These are phyloP conservation scores for Seira musarum DNA, from an alignment of 2,888 invertebrate genomes.

Conservation along the genomic window DNA sequence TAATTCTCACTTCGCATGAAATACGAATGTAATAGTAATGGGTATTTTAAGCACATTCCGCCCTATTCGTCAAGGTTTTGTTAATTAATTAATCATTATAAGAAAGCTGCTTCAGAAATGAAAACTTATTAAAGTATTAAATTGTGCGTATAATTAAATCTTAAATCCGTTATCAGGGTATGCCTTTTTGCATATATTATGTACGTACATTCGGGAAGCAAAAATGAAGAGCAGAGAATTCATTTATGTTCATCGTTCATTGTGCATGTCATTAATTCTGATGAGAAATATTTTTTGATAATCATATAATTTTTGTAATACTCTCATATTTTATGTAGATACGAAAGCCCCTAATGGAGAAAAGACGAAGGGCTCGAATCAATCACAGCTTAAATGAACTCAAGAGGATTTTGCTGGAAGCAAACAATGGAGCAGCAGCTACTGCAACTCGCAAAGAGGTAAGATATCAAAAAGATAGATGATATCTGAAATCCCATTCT, in stretches of 20 bases:
- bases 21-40: too few relatives aligned
- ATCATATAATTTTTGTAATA: constrained; percentile 10
- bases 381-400: constrained; percentile 76
- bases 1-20: too few relatives aligned
- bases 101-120: too few relatives aligned
- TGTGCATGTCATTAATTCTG: constrained; percentile 19
- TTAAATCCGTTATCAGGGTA: too few relatives aligned
- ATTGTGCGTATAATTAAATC: too few relatives aligned
- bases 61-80: too few relatives aligned
- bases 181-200: too few relatives aligned
- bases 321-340: constrained; percentile 69
- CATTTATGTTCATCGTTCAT: background rate
- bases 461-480: constrained; percentile 68
- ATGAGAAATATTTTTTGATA: constrained; percentile 21
- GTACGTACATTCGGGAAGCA: too few relatives aligned
- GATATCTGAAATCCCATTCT: background rate
- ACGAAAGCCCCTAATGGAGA: constrained; percentile 76
- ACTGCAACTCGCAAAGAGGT: constrained; percentile 69
- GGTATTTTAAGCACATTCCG: too few relatives aligned
- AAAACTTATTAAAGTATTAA: too few relatives aligned
- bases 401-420: constrained; percentile 74
- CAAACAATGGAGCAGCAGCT: constrained; percentile 64
- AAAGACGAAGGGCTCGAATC: constrained; percentile 75
- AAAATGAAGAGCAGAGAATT: too few relatives aligned
- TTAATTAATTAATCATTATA: too few relatives aligned